Base-by-base conservation (phyloP, 2,113 vertebrate species). In the Amblyopsis rosae region DNA sequence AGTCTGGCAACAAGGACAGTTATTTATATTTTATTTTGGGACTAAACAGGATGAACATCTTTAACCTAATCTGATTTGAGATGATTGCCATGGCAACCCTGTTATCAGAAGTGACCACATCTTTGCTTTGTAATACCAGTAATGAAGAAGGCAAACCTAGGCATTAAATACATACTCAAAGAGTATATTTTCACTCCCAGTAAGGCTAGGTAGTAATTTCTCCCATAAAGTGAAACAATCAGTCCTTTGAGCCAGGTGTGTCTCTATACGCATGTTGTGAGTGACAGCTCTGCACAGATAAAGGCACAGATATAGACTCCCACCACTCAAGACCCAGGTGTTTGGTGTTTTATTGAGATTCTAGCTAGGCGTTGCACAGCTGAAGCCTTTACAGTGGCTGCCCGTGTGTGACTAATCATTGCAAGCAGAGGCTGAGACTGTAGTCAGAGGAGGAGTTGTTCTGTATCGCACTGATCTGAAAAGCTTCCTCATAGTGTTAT, bases 281-380 rank as follows among this genome's bases (percentile, higher is more conserved):
- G n/a, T 6, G 13, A 57, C 55, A 56, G 12, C 12, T 9, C 8
- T n/a, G 4, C 54, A 17, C 54, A 4, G 8, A n/a, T 16, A 16
- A 45, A 48, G 57, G 65, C 0, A 57, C 55, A 57, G 16, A 57
- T 1, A 8, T 5, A 12, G 8, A 58, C 17, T 10, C 70, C 67
- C 3, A 72, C 82, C 74, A 9, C 72, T 73, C 77, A 75, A 85
- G 82, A 72, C 76, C 81, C 88, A 88, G 86, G 82, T 89, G 87
- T 81, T 76, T 76, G 76, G 60, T 17, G 64, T 83, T 84, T 87
- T 79, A 63, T 72, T 63, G 70, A 79, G 75, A 82, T 78, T 61
- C 61, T 68, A 81, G 72, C 26, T 26, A 26, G 26, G 62, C 47
- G 59, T 67, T 85, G 10, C 78, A 70, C 64, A 82, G 67, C 56